Base-by-base conservation (phyloP, 2,888 invertebrate genomes). In the Glomeris marginata region DNA sequence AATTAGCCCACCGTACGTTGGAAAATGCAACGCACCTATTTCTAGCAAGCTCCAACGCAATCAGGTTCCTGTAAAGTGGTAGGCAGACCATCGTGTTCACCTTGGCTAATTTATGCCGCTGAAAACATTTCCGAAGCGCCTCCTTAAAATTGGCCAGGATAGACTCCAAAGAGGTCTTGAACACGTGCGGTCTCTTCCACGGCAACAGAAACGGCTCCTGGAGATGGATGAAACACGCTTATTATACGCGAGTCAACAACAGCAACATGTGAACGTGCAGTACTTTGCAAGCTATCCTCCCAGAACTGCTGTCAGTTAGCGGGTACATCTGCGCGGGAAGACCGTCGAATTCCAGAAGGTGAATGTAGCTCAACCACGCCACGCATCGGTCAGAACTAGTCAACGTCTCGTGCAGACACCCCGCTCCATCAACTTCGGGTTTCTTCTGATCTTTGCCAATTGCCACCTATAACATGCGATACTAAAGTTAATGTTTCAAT, bases 301-400 rank as follows among this genome's bases (percentile, higher is more conserved):
- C 47, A 10, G 44, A 21, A 20, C 47, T 44, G 21, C 38, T 48
- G 33, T 51, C 44, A n/a, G 21, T 34, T 15, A 42, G 28, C 34
- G 11, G 28, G 13, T 47, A 51, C 20, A 51, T n/a, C 18, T 41
- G 15, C 6, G n/a, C 33, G 2, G 65, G 65, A 2, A 66, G 54
- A 45, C 57, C 54, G 33, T 61, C 59, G 55, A 61, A 62, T 47
- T 61, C 60, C 42, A 59, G 45, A 21, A 65, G 53, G 50, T 64
- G 57, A 10, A 64, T 60, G 50, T 60, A 63, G 28, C 56, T 56
- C 47, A 65, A 44, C 64, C 63, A 64, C 33, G 61, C 52, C 2
- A 64, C 46, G 47, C 59, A 57, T 22, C 54, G 50, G 59, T 52
- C 60, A 56, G 45, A 56, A 52, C 41, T 20, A 1, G 43, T 51